Base-by-base conservation (phyloP, 1,140 invertebrate genomes). In the Drosophila sproati region DNA sequence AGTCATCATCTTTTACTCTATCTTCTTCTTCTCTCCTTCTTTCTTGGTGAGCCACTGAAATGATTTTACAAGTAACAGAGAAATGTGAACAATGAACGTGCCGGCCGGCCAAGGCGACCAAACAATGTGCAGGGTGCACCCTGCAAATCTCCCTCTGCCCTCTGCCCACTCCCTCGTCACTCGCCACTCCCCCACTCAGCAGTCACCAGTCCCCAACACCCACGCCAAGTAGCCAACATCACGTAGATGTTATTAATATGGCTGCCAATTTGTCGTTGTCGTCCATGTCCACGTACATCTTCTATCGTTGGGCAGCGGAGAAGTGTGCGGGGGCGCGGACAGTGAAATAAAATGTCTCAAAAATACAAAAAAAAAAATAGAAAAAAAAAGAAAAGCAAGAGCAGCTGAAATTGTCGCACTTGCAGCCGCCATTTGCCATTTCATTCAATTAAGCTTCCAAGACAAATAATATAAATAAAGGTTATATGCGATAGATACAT, bases 371-470 rank as follows among this genome's bases (percentile, higher is more conserved):
- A n/a, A n/a, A 43, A 43, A 43, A n/a, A 41, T 4, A 43, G n/a
- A n/a, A 43, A 43, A n/a, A 43, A 2, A 43, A 4, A 2, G 2
- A 87, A 79, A 82, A 80, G 81, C 80, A 60, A 73, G 67, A 81
- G 78, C 62, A 80, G 73, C 77, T 88, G 66, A 83, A 88, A 83
- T 73, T 88, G 83, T 88, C 85, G 83, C 83, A 88, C 83, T 87
- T 64, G 77, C 70, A 71, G 62, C 72, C 64, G 67, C 78, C 81
- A 80, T 86, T 86, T 81, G 83, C 77, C 85, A 89, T 88, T 88
- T 88, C 78, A 88, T 88, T 88, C 83, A 88, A 88, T 88, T 88
- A 88, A 88, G 77, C 39, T 83, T 83, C 60, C 83, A 88, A 88
- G 83, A 83, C 80, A 88, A 87, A 87, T 87, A 87, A 82, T 77